phyloP scores from a whole-genome alignment of 2,113 vertebrate species.

The Urocynchramus pylzowi region DNA sequence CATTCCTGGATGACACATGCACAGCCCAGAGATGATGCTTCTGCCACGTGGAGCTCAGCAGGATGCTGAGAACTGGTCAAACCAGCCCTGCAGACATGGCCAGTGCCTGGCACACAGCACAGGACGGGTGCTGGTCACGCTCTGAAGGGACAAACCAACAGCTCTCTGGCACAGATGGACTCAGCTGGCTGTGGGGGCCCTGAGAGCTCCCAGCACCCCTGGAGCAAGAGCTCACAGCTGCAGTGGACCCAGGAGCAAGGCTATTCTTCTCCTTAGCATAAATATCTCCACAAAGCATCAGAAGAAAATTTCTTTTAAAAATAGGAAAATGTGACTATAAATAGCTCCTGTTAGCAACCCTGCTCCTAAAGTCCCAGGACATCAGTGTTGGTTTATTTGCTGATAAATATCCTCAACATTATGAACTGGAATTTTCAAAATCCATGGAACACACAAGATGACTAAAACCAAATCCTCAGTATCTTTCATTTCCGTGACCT shows the following conservation, averaged over 20 bases:
- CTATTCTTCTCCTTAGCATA: background rate
- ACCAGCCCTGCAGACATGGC: background rate
- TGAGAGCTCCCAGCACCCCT: background rate
- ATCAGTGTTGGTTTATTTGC: background rate
- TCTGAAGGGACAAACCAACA: background rate
- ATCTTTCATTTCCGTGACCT: background rate
- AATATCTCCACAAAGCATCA: background rate
- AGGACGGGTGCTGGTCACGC: background rate
- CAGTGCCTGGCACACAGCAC: background rate
- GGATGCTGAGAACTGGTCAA: conserved; percentile 15
- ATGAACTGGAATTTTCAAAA: background rate
- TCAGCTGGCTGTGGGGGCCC: background rate
- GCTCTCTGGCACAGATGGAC: background rate
- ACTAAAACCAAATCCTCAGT: background rate
- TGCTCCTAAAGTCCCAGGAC: background rate
- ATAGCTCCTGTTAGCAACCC: background rate
- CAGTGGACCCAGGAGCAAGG: background rate
- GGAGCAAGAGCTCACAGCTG: background rate
- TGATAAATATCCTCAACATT: background rate
- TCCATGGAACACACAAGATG: background rate
- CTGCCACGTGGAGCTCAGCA: background rate
- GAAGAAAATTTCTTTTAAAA: background rate
- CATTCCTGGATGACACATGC: background rate
- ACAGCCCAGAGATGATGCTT: background rate
- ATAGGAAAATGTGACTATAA: background rate